Evolutionary conservation across 1,140 invertebrate genomes (phyloP), one percentile per base, ranked within the genome.

Genomic region (Dolichoris vasculosae): DNA sequence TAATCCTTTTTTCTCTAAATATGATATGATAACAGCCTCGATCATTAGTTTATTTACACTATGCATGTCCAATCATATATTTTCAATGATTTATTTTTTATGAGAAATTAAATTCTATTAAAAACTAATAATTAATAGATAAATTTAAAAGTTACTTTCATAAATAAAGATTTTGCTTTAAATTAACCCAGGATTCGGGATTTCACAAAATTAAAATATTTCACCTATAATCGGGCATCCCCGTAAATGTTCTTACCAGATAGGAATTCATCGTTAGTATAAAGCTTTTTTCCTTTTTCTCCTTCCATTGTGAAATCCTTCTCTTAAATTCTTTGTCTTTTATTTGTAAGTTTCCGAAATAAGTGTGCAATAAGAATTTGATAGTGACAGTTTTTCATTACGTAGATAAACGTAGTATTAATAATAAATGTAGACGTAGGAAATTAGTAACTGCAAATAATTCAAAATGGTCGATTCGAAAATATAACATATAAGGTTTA

Each of bases 361-460:
- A 87, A 90, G 88, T 87, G 90, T 90, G 89, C 90, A 90, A 90
- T 90, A 90, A 89, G 86, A 88, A 84, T 88, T 89, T 46, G 48
- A 85, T 87, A 86, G 35, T 38, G 40, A 67, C 48, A 86, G 64
- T 81, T 87, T 55, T 77, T 77, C 73, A 73, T 75, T 76, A 46
- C 75, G 80, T 51, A 51, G n/a, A 11, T 80, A 43, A 85, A 63
- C 17, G 15, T 63, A 85, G 48, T 73, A 35, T 38, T 80, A 85
- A 80, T 51, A 73, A 63, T 71, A 2, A 84, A 32, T 38, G 23
- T 85, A 80, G 30, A 48, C 1, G 3, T 85, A 80, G 83, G 35
- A 69, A 86, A 46, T 83, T 83, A 86, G 30, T 86, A 51, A 75
- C 84, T 78, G 73, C 71, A 67, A 77, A 73, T 86, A 85, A 83